Evolutionary conservation across 2,888 invertebrate species (phyloP), one percentile per base, ranked within the genome.

Genomic region (Caenorhabditis becei): DNA sequence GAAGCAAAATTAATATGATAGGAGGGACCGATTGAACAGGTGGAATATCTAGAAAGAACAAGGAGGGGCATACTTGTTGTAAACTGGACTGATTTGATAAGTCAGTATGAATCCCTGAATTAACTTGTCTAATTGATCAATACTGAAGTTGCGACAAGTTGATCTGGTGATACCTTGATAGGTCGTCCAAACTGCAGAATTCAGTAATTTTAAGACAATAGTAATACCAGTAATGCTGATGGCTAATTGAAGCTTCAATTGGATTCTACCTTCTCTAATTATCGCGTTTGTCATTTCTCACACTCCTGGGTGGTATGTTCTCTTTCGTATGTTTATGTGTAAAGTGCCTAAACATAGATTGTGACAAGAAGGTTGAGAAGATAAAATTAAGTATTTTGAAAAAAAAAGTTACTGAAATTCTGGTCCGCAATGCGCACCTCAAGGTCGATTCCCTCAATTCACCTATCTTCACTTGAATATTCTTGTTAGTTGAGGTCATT

Each of bases 311-410:
- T 41, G 5, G 2, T 16, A 41, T 14, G 2, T 16, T 41, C 14
- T 16, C 41, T 14, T 14, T 3, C 41, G 77, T 67, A 77, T 65
- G 70, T 47, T 66, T 53, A 53, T 72, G 78, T 78, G 72, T 72
- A 78, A 72, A 66, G 70, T 72, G 71, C 66, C 20, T 72, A 41
- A 78, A 71, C 70, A 70, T 54, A 62, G 65, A 54, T 54, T 47
- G 56, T 56, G 63, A 72, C 44, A 72, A 72, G 56, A 63, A 44
- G 47, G 44, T 23, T 41, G 44, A 47, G 37, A 35, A 41, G 54
- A 54, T 14, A 14, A 14, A 41, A 41, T 14, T 41, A 14, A 41
- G 11, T 11, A 41, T 14, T 41, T 41, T 41, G 41, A 41, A 41
- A 41, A 32, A 35, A 63, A 71, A 59, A 54, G 37, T 62, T 37